Evolutionary conservation across 1,140 invertebrate genomes (phyloP), one percentile per base, ranked within the genome.

Genomic region (Riptortus pedestris): DNA sequence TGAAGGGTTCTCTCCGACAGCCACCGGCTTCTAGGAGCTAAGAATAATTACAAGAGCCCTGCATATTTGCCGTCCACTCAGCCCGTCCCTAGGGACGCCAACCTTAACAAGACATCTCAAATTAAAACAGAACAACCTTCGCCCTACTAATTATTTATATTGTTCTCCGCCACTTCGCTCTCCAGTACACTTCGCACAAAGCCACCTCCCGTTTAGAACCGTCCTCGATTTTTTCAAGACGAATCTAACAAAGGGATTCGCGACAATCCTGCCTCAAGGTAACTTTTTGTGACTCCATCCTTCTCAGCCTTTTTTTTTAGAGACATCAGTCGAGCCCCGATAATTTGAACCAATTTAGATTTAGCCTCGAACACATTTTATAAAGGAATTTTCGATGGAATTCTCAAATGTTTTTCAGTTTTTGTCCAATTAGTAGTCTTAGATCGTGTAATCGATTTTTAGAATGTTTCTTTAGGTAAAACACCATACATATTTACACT

Each of bases 1-100:
- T 55, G 51, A 24, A 55, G 51, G 59, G 31, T 45, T 43, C 59
- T 60, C 38, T 26, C 38, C 59, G n/a, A 24, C 22, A 27, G 31
- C 26, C 29, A 20, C 1, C 59, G 7, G 59, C 59, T 22, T 38
- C 16, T 2, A 24, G 26, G 51, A 12, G 14, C 51, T 45, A 38
- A 26, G 33, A 43, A 60, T 60, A 60, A 60, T 60, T 60, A 60
- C 31, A 60, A 60, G 38, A 24, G 59, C 22, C 22, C 29, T 60
- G 59, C 59, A 60, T 60, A 60, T 60, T 60, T 60, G 59, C 59
- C 38, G 59, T 60, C 59, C 59, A 60, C 59, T 60, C 38, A 24
- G 18, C 12, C 22, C 22, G 33, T 60, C 22, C 18, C 59, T 33
- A 20, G 31, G 59, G 59, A 14, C n/a, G 24, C 59, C 59, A 18